phyloP scores from a whole-genome alignment of 1,140 invertebrate genomes.

The Heliconius congener region DNA sequence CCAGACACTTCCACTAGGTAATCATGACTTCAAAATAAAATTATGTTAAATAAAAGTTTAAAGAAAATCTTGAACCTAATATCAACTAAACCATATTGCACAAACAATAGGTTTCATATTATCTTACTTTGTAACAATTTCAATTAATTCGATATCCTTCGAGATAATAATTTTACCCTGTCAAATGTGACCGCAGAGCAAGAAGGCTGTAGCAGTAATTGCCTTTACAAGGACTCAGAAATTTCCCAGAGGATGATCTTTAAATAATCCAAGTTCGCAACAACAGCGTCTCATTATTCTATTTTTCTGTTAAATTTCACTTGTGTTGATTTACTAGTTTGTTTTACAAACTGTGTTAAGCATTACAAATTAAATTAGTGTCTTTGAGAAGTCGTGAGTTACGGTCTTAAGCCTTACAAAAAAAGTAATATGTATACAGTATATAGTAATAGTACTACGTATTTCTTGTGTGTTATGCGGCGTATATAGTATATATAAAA shows the following conservation, averaged over 20 bases:
- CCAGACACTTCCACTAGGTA: too few species aligned
- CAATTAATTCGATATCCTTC: not conserved
- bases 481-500: too few species aligned
- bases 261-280: not conserved
- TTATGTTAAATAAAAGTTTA: not conserved
- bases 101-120: not conserved
- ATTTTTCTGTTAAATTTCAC: not conserved
- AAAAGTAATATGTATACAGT: too few species aligned
- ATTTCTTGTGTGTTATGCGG: too few species aligned
- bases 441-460: too few species aligned
- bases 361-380: not conserved
- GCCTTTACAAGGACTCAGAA: not conserved
- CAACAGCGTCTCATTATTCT: not conserved
- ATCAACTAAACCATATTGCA: not conserved
- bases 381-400: not conserved
- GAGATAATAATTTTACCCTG: not conserved
- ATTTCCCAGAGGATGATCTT: slow-evolving; percentile 7
- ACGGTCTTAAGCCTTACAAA: too few species aligned
- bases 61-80: not conserved
- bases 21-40: not conserved
- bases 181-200: not conserved
- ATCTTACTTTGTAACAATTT: not conserved
- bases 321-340: not conserved
- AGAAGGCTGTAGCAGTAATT: slow-evolving; percentile 4
- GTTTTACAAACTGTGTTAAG: not conserved